These are phyloP conservation scores for Grammomys surdaster DNA, from an alignment of 2,113 vertebrate genomes.

Conservation along the genomic window DNA sequence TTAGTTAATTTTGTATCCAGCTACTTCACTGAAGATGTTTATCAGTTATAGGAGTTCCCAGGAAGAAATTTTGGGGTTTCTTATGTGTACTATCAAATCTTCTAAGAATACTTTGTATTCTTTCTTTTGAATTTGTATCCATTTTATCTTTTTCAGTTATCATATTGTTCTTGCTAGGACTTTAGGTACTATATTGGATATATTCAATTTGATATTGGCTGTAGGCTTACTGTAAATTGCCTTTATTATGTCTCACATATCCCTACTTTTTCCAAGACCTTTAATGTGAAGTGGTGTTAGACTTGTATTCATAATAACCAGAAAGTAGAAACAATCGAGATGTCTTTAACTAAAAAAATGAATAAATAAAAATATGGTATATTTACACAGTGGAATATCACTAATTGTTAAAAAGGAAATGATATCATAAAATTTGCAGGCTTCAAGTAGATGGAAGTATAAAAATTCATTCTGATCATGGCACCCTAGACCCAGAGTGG, in stretches of 20 bases:
- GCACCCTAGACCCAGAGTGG: background rate
- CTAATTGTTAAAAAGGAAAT: background rate
- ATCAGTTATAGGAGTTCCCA: background rate
- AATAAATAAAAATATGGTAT: background rate
- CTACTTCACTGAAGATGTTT: background rate
- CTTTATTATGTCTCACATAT: background rate
- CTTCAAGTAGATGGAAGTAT: background rate
- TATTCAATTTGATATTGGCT: background rate
- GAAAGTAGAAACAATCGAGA: background rate
- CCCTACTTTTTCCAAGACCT: background rate
- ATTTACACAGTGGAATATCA: background rate
- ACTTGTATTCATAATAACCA: background rate
- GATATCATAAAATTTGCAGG: background rate
- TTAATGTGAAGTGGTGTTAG: background rate
- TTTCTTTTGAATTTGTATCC: background rate
- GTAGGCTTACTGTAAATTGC: background rate
- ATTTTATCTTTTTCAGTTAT: background rate
- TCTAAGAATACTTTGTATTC: background rate
- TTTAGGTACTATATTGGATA: background rate
- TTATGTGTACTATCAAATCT: background rate
- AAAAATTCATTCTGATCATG: background rate
- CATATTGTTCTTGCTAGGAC: background rate
- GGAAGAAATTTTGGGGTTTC: background rate
- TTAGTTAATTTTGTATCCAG: background rate
- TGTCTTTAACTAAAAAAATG: background rate